Percentiles rank a stretch among this genome's conserved stretches.
Conservation (phyloP, 2,113 vertebrate genomes). For the Aythya baeri region DNA sequence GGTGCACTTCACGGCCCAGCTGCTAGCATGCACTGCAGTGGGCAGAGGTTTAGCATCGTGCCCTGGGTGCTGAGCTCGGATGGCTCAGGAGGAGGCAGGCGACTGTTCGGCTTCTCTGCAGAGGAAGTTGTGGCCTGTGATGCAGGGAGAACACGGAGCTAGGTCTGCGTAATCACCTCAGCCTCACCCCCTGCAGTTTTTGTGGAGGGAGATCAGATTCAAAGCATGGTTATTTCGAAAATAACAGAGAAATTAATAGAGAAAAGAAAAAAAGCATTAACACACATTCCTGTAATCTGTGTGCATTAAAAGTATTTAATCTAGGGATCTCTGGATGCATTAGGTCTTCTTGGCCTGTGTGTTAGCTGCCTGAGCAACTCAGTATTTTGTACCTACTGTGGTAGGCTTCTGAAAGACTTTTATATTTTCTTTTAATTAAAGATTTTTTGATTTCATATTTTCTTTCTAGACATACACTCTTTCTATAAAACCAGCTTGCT, state of each 20-base stretch:
- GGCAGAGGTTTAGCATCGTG: not conserved
- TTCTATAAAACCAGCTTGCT: not conserved
- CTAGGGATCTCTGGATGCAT: not conserved
- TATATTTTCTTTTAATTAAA: not conserved
- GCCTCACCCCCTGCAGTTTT: not conserved
- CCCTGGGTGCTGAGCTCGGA: not conserved
- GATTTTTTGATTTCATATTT: not conserved
- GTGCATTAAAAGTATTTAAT: not conserved
- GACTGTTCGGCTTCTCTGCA: not conserved
- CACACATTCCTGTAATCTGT: not conserved
- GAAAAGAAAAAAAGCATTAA: not conserved
- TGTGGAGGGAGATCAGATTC: not conserved
- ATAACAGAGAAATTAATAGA: not conserved
- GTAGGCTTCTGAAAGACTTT: not conserved
- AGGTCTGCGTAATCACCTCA: not conserved
- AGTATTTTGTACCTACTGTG: not conserved
- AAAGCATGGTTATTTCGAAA: not conserved
- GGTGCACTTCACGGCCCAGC: not conserved
- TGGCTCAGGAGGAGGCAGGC: not conserved
- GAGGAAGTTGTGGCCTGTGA: not conserved
- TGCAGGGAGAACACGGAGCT: not conserved
- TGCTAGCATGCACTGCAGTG: not conserved
- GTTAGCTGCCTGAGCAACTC: not conserved
- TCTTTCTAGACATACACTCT: not conserved
- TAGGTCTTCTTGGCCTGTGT: not conserved